Base-by-base conservation (phyloP, 2,797 vertebrate species). In the Darevskia mixta region DNA sequence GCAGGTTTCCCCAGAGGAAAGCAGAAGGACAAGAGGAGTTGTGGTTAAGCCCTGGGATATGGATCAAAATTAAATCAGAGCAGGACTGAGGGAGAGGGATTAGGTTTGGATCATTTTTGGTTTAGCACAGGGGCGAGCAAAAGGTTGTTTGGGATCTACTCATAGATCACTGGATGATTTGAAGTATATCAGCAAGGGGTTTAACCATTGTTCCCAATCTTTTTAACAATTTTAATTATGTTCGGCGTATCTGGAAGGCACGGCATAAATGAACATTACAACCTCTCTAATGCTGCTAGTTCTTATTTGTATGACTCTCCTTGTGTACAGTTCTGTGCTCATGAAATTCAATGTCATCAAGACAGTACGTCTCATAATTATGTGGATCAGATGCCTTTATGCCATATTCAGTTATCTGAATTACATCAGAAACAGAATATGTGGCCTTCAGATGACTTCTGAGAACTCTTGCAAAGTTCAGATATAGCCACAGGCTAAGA, bases 371-470 rank as follows among this genome's bases (percentile, higher is more conserved):
- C 29, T 81, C 45, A 73, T 77, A 91, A 73, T 71, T 86, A 2
- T 84, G 0, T 83, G 20, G 78, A 55, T 88, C 49, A 69, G 32
- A 5, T 91, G 85, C 67, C 10, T n/a, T 86, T 5, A 13, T 1
- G 17, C 2, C 79, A 88, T 58, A 41, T 87, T 89, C 29, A 38
- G 5, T 1, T n/a, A 32, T 79, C 86, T 67, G 61, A 82, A 75
- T 78, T 81, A 61, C 58, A 91, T 20, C 1, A 92, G 79, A 43
- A 92, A 82, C 18, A 0, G 1, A 79, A 89, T 79, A 75, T 17
- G 0, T 7, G 0, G 81, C 9, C 72, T 90, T 91, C n/a, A 79
- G 85, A 71, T 85, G 41, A 88, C 55, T 90, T 87, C 29, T 69
- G 69, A 85, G 69, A 82, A 69, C 43, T 86, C 32, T 49, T 86